These are phyloP conservation scores for Chaetodon trifascialis DNA, from an alignment of 2,113 vertebrate genomes.

Conservation along the genomic window DNA sequence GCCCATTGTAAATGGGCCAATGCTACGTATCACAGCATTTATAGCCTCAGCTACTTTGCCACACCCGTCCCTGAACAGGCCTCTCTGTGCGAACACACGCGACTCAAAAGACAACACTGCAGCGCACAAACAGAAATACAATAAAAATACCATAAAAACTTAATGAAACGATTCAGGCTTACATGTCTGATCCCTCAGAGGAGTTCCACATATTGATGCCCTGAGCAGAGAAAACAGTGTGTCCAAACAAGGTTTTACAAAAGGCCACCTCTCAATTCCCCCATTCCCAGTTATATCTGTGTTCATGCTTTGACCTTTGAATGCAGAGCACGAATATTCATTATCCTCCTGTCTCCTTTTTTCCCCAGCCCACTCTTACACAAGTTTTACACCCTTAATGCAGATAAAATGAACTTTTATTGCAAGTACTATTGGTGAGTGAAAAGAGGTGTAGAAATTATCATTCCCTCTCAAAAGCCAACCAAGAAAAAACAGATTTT, in stretches of 20 bases:
- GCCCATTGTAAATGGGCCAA: neutral
- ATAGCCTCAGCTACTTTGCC: neutral
- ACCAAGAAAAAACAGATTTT: neutral
- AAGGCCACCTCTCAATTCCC: neutral
- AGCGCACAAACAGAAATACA: slow-evolving; percentile 10
- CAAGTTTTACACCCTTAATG: neutral
- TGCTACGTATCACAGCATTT: neutral
- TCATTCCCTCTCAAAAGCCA: neutral
- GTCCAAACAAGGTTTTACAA: slow-evolving; percentile 17
- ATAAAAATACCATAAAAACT: slow-evolving; percentile 17
- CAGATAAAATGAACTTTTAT: neutral
- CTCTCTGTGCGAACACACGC: neutral
- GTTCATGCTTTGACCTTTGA: slow-evolving; percentile 17
- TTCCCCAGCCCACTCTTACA: neutral
- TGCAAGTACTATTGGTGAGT: neutral
- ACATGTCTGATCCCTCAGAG: neutral
- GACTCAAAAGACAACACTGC: slow-evolving; percentile 1
- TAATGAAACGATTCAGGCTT: slow-evolving; percentile 8
- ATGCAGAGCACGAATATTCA: slow-evolving; percentile 16
- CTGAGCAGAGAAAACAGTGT: slow-evolving; percentile 2
- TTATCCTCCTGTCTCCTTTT: neutral
- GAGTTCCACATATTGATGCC: neutral
- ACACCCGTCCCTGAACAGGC: neutral
- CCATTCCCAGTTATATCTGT: neutral
- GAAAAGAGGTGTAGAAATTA: neutral